Evolutionary conservation across 2,888 invertebrate species (phyloP).

Genomic region (Melieria omissa): DNA sequence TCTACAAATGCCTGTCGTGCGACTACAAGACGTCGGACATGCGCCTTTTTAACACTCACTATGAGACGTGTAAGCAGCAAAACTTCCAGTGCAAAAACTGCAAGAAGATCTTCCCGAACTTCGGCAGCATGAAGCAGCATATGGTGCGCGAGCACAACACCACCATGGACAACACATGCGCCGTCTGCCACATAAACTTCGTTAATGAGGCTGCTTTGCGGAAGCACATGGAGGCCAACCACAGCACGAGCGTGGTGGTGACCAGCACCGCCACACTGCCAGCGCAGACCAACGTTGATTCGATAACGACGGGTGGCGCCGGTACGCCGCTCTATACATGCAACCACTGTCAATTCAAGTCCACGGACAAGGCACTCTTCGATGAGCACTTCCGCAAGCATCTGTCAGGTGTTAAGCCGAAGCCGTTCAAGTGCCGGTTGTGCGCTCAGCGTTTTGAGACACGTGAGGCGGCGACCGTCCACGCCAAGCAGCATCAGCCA

Average conservation of each 20-base stretch:
- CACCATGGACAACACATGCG: slow-evolving; percentile 63
- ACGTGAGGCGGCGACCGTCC: slow-evolving; percentile 65
- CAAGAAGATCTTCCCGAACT: slow-evolving; percentile 64
- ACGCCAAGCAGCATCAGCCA: slow-evolving; percentile 67
- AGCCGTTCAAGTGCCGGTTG: slow-evolving; percentile 67
- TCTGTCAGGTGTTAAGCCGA: slow-evolving; percentile 58
- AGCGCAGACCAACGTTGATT: slow-evolving; percentile 54
- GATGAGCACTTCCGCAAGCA: slow-evolving; percentile 67
- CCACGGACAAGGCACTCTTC: slow-evolving; percentile 63
- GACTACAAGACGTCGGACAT: slow-evolving; percentile 67
- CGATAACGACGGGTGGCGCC: slow-evolving; percentile 48
- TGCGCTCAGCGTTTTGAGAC: slow-evolving; percentile 67
- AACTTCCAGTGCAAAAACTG: slow-evolving; percentile 67
- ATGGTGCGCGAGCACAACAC: slow-evolving; percentile 65
- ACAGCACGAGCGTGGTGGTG: slow-evolving; percentile 63
- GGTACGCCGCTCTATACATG: slow-evolving; percentile 60
- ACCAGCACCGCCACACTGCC: slow-evolving; percentile 62
- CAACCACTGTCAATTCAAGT: slow-evolving; percentile 65
- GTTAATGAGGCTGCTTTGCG: slow-evolving; percentile 63
- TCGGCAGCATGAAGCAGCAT: slow-evolving; percentile 64
- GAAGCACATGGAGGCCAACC: slow-evolving; percentile 66
- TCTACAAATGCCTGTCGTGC: slow-evolving; percentile 67
- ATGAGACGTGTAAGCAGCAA: slow-evolving; percentile 66
- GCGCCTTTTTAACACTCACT: slow-evolving; percentile 66
- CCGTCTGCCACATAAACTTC: slow-evolving; percentile 65